These are phyloP conservation scores for Lucilia sericata DNA, from an alignment of 1,140 invertebrate species.

Conservation along the genomic window DNA sequence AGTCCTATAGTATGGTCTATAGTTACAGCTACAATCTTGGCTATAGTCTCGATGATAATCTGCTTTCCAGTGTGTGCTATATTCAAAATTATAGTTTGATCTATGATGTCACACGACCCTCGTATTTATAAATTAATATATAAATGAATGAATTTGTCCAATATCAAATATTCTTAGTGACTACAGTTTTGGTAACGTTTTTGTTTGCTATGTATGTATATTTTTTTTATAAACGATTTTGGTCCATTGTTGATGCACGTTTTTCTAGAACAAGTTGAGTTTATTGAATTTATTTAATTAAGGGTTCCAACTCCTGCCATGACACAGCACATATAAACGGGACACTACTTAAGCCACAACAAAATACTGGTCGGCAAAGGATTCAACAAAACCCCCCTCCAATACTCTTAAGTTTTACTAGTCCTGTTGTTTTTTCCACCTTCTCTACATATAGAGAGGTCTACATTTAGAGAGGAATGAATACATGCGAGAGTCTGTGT, in stretches of 20 bases:
- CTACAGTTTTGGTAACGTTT: neutral
- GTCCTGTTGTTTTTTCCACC: neutral
- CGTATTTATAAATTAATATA: conserved; percentile 13
- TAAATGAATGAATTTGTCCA: conserved; percentile 33
- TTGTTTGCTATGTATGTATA: neutral
- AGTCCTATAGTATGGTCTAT: too few relatives aligned
- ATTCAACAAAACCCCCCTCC: neutral
- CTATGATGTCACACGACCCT: neutral
- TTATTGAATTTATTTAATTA: conserved; percentile 53
- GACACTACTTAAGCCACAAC: conserved; percentile 32
- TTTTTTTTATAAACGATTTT: neutral
- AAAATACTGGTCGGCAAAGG: neutral
- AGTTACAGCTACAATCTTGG: too few relatives aligned
- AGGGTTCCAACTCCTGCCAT: conserved; percentile 45
- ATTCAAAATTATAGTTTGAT: neutral
- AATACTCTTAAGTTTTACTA: neutral
- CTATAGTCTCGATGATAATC: too few relatives aligned
- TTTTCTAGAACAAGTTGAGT: conserved; percentile 40
- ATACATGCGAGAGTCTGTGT: neutral
- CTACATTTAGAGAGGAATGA: neutral
- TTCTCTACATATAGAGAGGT: neutral
- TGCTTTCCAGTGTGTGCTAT: neutral
- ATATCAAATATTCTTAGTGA: conserved; percentile 40
- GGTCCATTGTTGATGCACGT: conserved; percentile 21
- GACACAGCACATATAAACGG: neutral